A percentile compares a stretch with the other conserved stretches of the same genome.
These are phyloP conservation scores for Epiblema foenella DNA, from an alignment of 2,888 invertebrate genomes.

Conservation along the genomic window DNA sequence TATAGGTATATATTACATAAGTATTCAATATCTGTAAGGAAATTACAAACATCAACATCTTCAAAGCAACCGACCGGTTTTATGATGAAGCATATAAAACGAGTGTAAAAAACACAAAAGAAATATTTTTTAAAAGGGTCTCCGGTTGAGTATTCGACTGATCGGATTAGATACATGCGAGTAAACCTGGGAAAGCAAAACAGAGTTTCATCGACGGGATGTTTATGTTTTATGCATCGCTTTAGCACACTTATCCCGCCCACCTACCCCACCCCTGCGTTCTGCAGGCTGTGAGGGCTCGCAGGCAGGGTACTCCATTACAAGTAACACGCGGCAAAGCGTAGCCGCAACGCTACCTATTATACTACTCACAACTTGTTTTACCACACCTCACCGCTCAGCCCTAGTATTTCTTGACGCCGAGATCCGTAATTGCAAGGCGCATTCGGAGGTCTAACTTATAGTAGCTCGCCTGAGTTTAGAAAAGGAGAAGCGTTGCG, in stretches of 20 bases:
- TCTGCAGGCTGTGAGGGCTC: slow-evolving; percentile 44
- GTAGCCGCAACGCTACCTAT: slow-evolving; percentile 65
- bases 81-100: neutral
- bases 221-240: slow-evolving; percentile 51
- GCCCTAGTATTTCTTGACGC: neutral
- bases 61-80: neutral
- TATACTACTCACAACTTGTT: neutral
- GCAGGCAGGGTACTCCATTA: slow-evolving; percentile 63
- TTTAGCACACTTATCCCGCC: slow-evolving; percentile 48
- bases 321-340: slow-evolving; percentile 64
- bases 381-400: neutral
- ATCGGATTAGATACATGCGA: slow-evolving; percentile 37
- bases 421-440: neutral
- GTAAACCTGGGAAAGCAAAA: slow-evolving; percentile 36
- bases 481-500: neutral
- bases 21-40: neutral
- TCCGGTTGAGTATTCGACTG: slow-evolving; percentile 26
- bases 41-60: too few relatives aligned
- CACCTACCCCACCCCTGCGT: slow-evolving; percentile 54
- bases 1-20: neutral
- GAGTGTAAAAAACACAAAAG: slow-evolving; percentile 1
- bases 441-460: neutral
- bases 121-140: slow-evolving; percentile 20
- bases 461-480: neutral
- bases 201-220: slow-evolving; percentile 36